phyloP scores from a whole-genome alignment of 2,888 invertebrate genomes.

The Caenorhabditis plicata region DNA sequence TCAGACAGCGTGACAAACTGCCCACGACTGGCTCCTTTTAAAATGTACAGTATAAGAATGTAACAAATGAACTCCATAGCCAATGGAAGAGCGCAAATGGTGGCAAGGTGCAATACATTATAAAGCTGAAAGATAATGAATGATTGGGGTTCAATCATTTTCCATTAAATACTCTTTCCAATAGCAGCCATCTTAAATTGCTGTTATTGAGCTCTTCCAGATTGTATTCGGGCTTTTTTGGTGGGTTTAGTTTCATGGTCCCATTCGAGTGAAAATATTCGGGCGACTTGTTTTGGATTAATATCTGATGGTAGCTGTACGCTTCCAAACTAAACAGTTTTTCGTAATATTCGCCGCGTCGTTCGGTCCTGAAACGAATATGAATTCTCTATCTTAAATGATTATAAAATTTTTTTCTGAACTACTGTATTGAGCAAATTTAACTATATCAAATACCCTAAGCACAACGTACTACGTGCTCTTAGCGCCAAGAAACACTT shows the following conservation, averaged over 20 bases:
- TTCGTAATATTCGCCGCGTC: constrained; percentile 20
- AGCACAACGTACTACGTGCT: too few relatives aligned
- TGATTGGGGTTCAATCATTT: not conserved
- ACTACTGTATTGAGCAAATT: too few relatives aligned
- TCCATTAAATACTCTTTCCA: constrained; percentile 14
- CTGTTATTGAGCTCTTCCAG: constrained; percentile 19
- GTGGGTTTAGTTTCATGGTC: constrained; percentile 13
- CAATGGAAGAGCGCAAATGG: constrained; percentile 45
- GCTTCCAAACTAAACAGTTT: constrained; percentile 12
- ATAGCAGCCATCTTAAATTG: constrained; percentile 24
- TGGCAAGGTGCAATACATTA: constrained; percentile 43
- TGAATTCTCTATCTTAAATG: too few relatives aligned
- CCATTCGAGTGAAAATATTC: constrained; percentile 18
- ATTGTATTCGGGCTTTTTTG: constrained; percentile 16
- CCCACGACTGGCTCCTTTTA: constrained; percentile 37
- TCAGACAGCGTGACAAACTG: constrained; percentile 24
- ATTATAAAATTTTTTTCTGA: too few relatives aligned
- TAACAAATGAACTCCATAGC: constrained; percentile 38
- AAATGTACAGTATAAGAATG: constrained; percentile 41
- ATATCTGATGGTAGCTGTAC: constrained; percentile 3
- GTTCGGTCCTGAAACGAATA: constrained; percentile 23
- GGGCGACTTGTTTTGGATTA: constrained; percentile 11
- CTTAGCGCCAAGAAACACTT: too few relatives aligned
- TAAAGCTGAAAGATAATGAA: constrained; percentile 34
- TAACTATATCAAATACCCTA: too few relatives aligned